phyloP scores from a whole-genome alignment of 2,888 invertebrate genomes.

The Conops quadrifasciatus region DNA sequence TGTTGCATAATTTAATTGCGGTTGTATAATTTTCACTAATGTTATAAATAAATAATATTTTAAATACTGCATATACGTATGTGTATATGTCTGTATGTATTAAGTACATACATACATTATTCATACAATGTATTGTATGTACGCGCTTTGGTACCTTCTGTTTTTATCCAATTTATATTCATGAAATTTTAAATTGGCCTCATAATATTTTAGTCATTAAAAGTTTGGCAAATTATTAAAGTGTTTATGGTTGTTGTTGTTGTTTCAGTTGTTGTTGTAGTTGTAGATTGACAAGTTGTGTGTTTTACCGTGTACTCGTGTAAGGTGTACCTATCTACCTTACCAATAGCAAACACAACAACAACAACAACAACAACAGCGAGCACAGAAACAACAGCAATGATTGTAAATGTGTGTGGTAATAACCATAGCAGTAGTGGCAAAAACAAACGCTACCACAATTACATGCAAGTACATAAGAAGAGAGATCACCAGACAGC shows the following conservation, averaged over 20 bases:
- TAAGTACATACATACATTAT: too few relatives aligned
- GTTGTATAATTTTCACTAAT: too few relatives aligned
- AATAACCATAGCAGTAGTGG: neutral
- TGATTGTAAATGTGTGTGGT: neutral
- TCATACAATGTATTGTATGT: too few relatives aligned
- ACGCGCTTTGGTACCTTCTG: conserved; percentile 24
- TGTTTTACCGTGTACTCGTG: too few relatives aligned
- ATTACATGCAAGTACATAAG: too few relatives aligned
- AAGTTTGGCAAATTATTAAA: conserved; percentile 30
- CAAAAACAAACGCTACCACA: neutral
- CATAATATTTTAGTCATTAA: conserved; percentile 40
- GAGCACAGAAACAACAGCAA: neutral
- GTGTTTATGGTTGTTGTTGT: neutral
- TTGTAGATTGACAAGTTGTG: neutral
- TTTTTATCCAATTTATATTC: conserved; percentile 47
- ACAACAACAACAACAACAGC: neutral
- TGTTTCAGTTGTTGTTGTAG: neutral
- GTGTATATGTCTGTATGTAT: neutral
- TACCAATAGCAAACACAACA: too few relatives aligned
- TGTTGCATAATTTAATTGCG: too few relatives aligned
- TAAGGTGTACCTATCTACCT: too few relatives aligned
- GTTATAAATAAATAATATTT: too few relatives aligned
- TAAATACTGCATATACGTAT: too few relatives aligned
- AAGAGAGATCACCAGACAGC: too few relatives aligned
- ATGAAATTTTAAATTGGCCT: conserved; percentile 48